Evolutionary conservation across 2,113 vertebrate genomes (phyloP).

Genomic region (Melanerpes formicivorus): DNA sequence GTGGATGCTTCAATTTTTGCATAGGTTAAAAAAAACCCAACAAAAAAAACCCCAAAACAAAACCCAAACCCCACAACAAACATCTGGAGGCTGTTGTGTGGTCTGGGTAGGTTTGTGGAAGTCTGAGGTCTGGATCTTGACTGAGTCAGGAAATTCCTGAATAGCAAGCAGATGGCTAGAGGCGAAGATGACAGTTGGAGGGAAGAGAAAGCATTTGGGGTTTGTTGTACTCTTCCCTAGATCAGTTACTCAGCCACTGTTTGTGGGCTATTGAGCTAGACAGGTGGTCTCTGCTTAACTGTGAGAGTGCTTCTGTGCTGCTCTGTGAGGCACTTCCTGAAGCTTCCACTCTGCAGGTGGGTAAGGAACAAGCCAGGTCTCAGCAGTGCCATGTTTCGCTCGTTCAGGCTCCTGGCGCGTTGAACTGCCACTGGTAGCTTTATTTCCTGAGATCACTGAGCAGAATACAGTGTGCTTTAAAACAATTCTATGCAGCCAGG

Average conservation of each 20-base stretch:
- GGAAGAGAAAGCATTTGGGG: neutral
- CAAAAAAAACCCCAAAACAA: too few species aligned
- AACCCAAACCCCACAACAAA: too few species aligned
- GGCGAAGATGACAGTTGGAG: neutral
- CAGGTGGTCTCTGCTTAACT: neutral
- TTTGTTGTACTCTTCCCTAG: neutral
- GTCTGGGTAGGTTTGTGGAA: neutral
- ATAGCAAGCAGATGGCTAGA: neutral
- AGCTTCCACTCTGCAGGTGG: neutral
- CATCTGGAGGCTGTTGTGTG: neutral
- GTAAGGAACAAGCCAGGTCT: neutral
- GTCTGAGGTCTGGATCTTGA: neutral
- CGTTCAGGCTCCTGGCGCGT: neutral
- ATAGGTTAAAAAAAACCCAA: neutral
- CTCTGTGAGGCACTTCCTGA: neutral
- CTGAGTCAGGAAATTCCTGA: neutral
- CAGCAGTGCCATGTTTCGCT: neutral
- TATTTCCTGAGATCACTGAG: neutral
- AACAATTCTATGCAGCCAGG: neutral
- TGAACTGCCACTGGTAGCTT: neutral
- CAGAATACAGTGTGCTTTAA: neutral
- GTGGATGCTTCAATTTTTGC: neutral
- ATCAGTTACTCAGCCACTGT: neutral
- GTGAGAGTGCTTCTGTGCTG: neutral
- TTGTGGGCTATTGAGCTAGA: neutral